Evolutionary conservation across 2,888 invertebrate species (phyloP).

Genomic region (Limnephilus marmoratus): DNA sequence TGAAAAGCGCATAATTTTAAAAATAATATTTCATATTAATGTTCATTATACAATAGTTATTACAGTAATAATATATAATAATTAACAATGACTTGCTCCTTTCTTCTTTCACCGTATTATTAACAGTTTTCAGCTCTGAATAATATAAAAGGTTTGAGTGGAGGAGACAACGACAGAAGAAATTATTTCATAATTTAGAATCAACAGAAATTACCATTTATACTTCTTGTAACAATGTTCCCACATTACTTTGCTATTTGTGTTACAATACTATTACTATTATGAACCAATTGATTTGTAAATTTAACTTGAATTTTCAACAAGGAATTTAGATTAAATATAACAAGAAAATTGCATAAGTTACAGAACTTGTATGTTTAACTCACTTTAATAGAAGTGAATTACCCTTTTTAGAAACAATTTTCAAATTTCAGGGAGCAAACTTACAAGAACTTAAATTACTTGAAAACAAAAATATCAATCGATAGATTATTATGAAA

Average conservation of each 20-base stretch:
- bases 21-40: slow-evolving; percentile 66
- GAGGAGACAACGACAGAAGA: neutral
- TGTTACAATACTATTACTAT: neutral
- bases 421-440: neutral
- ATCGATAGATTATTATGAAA: slow-evolving; percentile 45
- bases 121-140: slow-evolving; percentile 39
- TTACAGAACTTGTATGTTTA: too few species aligned
- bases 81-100: slow-evolving; percentile 65
- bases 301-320: neutral
- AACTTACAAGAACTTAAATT: neutral
- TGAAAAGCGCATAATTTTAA: slow-evolving; percentile 54
- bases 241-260: neutral
- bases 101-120: slow-evolving; percentile 52
- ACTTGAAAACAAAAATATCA: slow-evolving; percentile 45
- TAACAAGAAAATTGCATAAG: neutral
- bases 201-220: neutral
- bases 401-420: neutral
- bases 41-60: slow-evolving; percentile 61
- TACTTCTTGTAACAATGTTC: neutral
- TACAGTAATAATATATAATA: slow-evolving; percentile 65
- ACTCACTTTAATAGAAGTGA: too few species aligned
- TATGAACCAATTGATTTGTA: neutral
- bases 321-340: neutral
- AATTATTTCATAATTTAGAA: neutral
- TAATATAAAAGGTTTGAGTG: neutral